Base-by-base conservation (phyloP, 2,888 invertebrate genomes). In the Euzophera pinguis region DNA sequence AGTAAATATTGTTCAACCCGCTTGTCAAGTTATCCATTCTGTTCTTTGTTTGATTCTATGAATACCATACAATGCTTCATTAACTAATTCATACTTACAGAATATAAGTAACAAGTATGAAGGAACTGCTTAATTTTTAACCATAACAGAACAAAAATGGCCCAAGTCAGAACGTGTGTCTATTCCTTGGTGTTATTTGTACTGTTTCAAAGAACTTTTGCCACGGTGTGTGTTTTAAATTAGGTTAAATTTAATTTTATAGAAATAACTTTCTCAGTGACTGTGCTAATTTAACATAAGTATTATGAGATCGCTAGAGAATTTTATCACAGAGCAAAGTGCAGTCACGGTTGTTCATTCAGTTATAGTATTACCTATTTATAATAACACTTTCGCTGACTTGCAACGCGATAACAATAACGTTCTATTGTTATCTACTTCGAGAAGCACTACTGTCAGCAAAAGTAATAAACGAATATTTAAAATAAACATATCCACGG, bases 71-170 rank as follows among this genome's bases (percentile, higher is more conserved):
- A 17, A 48, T 48, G 14, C 16, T 39, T 32, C 29, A 32, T 39
- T 39, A 52, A 39, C 37, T 39, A 47, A 38, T 52, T 52, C 47
- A 52, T 16, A 14, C 29, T 41, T 16, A 41, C 39, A 13, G 49
- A 39, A 50, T 50, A 50, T 50, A 50, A 32, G 39, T 50, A n/a
- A 50, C n/a, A 29, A 29, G 39, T 16, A 39, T 13, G 53, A 56
- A 38, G 58, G 56, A 54, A 34, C 37, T 56, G 50, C 47, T 52
- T 77, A 74, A 61, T 79, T 76, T 80, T 70, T 78, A 75, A 54
- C 67, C 60, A 66, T n/a, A 43, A 16, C 34, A 35, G 10, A 43
- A 16, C 51, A 71, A 82, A 76, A 75, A 89, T 89, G 88, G 74
- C 71, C 60, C 73, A 67, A 58, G 70, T 70, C 55, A 78, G 79